These are phyloP conservation scores for Agrypnus murinus DNA, from an alignment of 2,888 invertebrate genomes.

Conservation along the genomic window DNA sequence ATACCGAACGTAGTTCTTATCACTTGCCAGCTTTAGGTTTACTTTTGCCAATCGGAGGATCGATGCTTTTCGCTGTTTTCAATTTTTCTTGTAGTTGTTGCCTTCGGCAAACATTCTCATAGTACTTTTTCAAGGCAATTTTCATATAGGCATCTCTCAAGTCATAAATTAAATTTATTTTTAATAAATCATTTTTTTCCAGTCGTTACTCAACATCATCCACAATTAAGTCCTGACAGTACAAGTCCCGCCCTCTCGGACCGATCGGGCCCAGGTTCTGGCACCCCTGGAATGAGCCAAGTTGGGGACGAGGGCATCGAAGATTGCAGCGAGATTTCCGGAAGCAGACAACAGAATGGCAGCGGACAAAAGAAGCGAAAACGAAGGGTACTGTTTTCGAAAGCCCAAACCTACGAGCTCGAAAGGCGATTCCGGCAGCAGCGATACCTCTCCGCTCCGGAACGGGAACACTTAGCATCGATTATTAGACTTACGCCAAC, in stretches of 20 bases:
- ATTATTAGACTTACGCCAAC: slow-evolving; percentile 97
- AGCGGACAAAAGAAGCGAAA: slow-evolving; percentile 90
- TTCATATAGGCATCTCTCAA: too few relatives aligned
- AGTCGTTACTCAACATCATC: slow-evolving; percentile 63
- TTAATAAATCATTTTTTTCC: too few relatives aligned
- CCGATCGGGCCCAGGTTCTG: slow-evolving; percentile 73
- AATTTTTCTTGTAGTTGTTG: too few relatives aligned
- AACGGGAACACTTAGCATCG: slow-evolving; percentile 96
- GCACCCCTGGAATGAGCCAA: slow-evolving; percentile 51
- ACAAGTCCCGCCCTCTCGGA: slow-evolving; percentile 90
- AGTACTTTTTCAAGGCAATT: too few relatives aligned
- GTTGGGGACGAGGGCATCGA: slow-evolving; percentile 42
- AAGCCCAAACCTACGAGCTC: slow-evolving; percentile 97
- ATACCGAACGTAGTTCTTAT: too few relatives aligned
- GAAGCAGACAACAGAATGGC: slow-evolving; percentile 66
- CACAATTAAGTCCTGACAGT: slow-evolving; percentile 89
- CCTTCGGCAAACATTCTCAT: too few relatives aligned
- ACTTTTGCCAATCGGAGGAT: too few relatives aligned
- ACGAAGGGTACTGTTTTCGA: slow-evolving; percentile 96
- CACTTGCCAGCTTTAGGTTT: too few relatives aligned
- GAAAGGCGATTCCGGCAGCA: slow-evolving; percentile 97
- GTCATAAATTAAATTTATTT: too few relatives aligned
- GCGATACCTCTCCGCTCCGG: slow-evolving; percentile 97
- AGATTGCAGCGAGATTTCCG: slow-evolving; percentile 42
- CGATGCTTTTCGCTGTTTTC: too few relatives aligned